Percentiles rank a stretch among this genome's conserved stretches.
Conservation (phyloP, 2,113 vertebrate species). For the Salvelinus namaycush region DNA sequence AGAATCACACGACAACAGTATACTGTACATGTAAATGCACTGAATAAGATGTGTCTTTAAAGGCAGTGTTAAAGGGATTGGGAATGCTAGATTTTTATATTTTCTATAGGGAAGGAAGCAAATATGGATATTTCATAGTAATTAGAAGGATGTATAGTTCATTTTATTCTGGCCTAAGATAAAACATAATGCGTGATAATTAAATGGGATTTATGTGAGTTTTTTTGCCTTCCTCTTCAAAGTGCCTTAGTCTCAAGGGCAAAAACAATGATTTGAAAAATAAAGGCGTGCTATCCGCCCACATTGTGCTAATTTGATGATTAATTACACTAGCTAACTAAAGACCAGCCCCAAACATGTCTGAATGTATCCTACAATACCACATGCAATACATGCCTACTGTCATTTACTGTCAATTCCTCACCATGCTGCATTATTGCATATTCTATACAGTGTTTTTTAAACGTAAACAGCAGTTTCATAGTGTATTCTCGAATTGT, state of each 20-base stretch:
- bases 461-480: background rate
- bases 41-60: too few species aligned
- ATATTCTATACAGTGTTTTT: conserved; percentile 18
- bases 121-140: conserved; percentile 1
- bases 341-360: conserved; percentile 33
- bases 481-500: too few species aligned
- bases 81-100: background rate
- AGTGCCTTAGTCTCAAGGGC: conserved; percentile 49
- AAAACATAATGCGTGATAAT: conserved; percentile 27
- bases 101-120: background rate
- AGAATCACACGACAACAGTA: too few species aligned
- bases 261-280: conserved; percentile 56
- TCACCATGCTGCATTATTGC: conserved; percentile 17
- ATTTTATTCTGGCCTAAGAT: conserved; percentile 29
- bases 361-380: background rate
- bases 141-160: conserved; percentile 34
- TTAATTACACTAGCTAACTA: conserved; percentile 54
- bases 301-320: conserved; percentile 54
- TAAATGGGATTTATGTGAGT: conserved; percentile 43
- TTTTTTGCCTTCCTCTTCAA: conserved; percentile 34
- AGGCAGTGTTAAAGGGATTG: background rate
- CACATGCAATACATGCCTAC: too few species aligned
- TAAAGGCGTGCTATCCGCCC: conserved; percentile 45
- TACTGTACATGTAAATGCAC: too few species aligned
- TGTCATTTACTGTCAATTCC: background rate